A percentile compares a stretch with the other conserved stretches of the same genome.
phyloP scores from a whole-genome alignment of 92 coral and sea anemone genomes.

The Paramuricea clavata region DNA sequence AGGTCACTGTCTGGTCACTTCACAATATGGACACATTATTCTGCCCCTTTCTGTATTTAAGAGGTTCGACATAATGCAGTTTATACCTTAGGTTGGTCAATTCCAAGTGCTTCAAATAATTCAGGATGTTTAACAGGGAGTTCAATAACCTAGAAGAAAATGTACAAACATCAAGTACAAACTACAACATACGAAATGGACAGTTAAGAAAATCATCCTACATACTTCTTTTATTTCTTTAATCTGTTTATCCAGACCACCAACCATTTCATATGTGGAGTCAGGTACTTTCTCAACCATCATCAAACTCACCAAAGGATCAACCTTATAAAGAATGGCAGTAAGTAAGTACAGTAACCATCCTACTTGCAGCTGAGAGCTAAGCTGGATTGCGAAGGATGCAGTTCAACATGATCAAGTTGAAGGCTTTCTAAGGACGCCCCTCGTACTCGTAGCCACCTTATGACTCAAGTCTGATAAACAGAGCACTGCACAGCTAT shows the following conservation, averaged over 20 bases:
- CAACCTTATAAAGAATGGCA: conserved; percentile 71
- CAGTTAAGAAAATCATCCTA: background rate
- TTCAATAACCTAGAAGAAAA: conserved; percentile 84
- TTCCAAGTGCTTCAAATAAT: conserved; percentile 98
- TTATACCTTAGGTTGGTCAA: conserved; percentile 95
- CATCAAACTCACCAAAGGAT: conserved; percentile 98
- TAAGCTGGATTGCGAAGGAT: no score
- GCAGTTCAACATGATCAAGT: no score
- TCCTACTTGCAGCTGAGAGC: no score
- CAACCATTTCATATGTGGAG: conserved; percentile 99
- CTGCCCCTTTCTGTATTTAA: no score
- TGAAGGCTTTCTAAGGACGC: no score
- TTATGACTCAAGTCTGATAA: no score
- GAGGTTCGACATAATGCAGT: no score
- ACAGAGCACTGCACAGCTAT: no score
- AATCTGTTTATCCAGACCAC: conserved; percentile 97
- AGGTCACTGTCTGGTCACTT: no score
- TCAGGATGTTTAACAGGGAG: conserved; percentile 99
- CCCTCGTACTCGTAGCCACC: no score
- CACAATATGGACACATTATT: no score
- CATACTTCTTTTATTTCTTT: conserved; percentile 98
- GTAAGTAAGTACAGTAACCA: no score
- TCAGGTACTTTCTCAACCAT: conserved; percentile 99
- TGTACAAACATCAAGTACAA: background rate
- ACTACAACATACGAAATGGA: background rate